Conservation (phyloP, 2,797 vertebrate species). For the Sitta carolinensis region DNA sequence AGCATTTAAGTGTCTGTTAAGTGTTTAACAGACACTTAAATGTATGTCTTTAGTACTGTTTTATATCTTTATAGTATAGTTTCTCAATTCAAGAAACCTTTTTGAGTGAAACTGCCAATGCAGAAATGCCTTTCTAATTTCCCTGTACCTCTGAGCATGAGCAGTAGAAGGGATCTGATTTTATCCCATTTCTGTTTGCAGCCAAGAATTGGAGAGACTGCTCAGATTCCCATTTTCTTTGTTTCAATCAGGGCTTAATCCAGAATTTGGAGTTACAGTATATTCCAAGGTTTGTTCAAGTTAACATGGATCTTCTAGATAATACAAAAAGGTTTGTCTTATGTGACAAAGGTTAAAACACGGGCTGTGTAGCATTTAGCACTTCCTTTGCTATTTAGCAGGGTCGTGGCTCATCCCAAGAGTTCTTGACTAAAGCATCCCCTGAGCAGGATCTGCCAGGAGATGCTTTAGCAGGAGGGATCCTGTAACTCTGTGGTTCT, state of each 20-base stretch:
- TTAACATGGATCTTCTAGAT: neutral
- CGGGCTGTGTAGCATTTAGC: neutral
- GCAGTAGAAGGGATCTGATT: neutral
- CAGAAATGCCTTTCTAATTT: neutral
- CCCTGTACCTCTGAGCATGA: neutral
- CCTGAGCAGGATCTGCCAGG: neutral
- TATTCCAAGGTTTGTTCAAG: neutral
- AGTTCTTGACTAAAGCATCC: neutral
- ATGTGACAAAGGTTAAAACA: neutral
- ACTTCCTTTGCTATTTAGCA: neutral
- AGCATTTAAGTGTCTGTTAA: neutral
- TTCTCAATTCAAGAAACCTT: neutral
- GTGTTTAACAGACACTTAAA: too few species aligned
- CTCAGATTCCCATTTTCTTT: neutral
- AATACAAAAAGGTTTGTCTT: neutral
- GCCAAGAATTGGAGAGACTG: neutral
- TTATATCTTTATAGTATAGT: neutral
- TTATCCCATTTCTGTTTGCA: neutral
- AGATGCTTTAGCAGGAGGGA: neutral
- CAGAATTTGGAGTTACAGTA: neutral
- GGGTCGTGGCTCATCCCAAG: neutral
- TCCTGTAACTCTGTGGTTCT: neutral
- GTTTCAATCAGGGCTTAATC: neutral
- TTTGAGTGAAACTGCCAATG: neutral
- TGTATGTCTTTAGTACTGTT: neutral